Evolutionary conservation across 2,888 invertebrate species (phyloP), one percentile per base, ranked within the genome.

Genomic region (Stenodema calcarata): DNA sequence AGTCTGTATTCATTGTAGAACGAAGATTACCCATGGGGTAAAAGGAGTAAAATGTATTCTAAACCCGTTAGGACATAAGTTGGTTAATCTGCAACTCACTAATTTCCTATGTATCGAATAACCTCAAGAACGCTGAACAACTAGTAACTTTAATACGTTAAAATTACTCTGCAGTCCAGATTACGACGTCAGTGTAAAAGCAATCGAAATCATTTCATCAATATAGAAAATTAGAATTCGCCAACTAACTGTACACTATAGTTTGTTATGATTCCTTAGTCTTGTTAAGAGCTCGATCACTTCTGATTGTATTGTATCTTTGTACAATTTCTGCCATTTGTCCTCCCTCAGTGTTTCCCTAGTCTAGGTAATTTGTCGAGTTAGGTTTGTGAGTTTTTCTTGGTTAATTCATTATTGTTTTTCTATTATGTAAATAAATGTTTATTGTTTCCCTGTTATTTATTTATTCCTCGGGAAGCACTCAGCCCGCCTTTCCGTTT

Each of bases 331-430:
- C 62, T 62, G 62, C 62, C 62, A 62, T 27, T 23, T 62, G 23
- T 62, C 62, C 62, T 62, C 18, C 35, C 82, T 84, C 84, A 84
- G 84, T 84, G 84, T 84, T 73, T 62, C 50, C 73, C 84, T 84
- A 84, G 84, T 84, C 84, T 84, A 84, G 47, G 84, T 62, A 62
- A 23, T 62, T 23, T 54, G 18, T 80, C 30, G 54, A 30, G 14
- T 82, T n/a, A 69, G 69, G 47, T 84, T 75, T 28, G 30, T 54
- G 54, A 80, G 30, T 80, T 30, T 50, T 16, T 35, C 35, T 47
- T 70, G 42, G 84, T 44, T 44, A 23, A n/a, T 27, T 44, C 14
- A 75, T 23, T 78, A 42, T 78, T 41, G 42, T 41, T 23, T 27
- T 44, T 42, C 30, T 23, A 23, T 75, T 6, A 28, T 78, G 78